These are phyloP conservation scores for Leucophora obtusa DNA, from an alignment of 2,888 invertebrate species.

Conservation along the genomic window DNA sequence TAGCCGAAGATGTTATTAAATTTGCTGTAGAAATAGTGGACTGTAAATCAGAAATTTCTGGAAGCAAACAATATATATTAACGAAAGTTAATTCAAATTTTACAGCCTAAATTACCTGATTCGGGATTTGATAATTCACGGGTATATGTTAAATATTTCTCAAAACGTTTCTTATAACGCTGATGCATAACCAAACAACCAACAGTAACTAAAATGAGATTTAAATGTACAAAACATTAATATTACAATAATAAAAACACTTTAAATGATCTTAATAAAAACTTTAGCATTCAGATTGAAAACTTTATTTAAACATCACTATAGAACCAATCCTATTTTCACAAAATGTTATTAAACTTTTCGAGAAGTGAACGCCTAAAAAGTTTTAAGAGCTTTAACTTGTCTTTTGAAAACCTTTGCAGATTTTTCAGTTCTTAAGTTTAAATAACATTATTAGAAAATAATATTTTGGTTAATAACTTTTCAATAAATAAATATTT, in stretches of 20 bases:
- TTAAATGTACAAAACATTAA: background rate
- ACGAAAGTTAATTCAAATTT: background rate
- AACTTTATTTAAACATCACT: conserved; percentile 75
- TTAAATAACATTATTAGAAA: conserved; percentile 4
- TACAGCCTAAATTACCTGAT: conserved; percentile 70
- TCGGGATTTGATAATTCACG: conserved; percentile 81
- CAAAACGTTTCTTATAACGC: conserved; percentile 85
- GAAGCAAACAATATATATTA: background rate
- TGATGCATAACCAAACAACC: conserved; percentile 91
- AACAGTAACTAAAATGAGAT: conserved; percentile 83
- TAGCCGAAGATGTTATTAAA: conserved; percentile 70
- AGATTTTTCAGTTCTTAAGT: background rate
- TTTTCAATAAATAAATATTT: conserved; percentile 43
- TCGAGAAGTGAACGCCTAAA: background rate
- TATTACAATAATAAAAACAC: background rate
- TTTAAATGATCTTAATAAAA: background rate
- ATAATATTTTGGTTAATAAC: conserved; percentile 47
- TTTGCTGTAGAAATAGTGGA: conserved; percentile 77
- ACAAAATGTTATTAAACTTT: conserved; percentile 5
- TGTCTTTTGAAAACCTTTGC: conserved; percentile 19
- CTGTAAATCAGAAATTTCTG: conserved; percentile 72
- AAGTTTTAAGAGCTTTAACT: conserved; percentile 36
- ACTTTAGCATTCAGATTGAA: conserved; percentile 74
- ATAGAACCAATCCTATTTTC: conserved; percentile 60
- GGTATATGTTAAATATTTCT: conserved; percentile 83